phyloP scores from a whole-genome alignment of 2,888 invertebrate species.

The Heliconius hortense region DNA sequence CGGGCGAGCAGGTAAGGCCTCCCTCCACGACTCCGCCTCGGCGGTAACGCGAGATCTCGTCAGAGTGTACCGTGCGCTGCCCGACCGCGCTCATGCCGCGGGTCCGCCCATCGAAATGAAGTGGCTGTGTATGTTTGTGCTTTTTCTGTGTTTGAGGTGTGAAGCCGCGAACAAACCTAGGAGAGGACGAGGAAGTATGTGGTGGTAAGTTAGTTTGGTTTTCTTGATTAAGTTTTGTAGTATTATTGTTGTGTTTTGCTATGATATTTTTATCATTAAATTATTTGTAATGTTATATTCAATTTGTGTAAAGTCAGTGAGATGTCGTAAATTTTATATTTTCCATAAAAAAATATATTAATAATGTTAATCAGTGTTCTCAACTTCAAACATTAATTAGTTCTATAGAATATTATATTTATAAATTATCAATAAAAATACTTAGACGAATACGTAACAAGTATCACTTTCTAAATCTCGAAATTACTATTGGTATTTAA shows the following conservation, averaged over 20 bases:
- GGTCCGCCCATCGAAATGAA: constrained; percentile 77
- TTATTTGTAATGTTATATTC: not conserved
- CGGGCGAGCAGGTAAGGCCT: constrained; percentile 74
- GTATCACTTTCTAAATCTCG: constrained; percentile 19
- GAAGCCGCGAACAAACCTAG: constrained; percentile 84
- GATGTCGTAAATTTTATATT: not conserved
- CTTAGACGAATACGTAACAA: constrained; percentile 10
- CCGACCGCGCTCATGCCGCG: constrained; percentile 71
- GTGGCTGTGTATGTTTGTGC: constrained; percentile 80
- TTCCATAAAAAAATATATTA: not conserved
- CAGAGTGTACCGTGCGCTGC: constrained; percentile 71
- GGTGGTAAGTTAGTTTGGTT: constrained; percentile 87
- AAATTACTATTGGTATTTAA: not conserved
- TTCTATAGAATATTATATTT: not conserved
- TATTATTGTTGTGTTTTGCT: not conserved
- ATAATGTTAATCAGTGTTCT: not conserved
- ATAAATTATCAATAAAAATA: constrained; percentile 3
- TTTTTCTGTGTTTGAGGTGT: constrained; percentile 78
- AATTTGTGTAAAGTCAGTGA: not conserved
- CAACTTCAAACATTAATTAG: not conserved
- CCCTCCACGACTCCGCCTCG: constrained; percentile 76
- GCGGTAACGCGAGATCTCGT: constrained; percentile 49
- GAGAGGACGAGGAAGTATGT: constrained; percentile 93
- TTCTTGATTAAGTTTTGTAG: not conserved
- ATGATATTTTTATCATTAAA: not conserved